Base-by-base conservation (phyloP, 2,888 invertebrate genomes). In the Tanypteryx hageni region DNA sequence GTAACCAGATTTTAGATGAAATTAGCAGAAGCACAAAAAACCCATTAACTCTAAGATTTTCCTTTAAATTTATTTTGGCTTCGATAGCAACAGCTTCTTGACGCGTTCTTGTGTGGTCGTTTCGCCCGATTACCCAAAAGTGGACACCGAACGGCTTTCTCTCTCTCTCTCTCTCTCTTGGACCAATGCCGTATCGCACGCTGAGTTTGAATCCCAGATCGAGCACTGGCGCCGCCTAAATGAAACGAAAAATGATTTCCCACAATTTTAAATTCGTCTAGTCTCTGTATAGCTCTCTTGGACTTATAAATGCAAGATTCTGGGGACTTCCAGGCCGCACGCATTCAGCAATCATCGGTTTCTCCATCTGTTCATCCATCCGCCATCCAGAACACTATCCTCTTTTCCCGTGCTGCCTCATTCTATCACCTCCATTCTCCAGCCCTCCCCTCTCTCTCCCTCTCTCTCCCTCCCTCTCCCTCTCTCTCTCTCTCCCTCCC, bases 141-240 rank as follows among this genome's bases (percentile, higher is more conserved):
- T 13, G 27, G 76, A 76, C 76, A 44, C 44, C 44, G 5, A 44
- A 44, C 44, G 1, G 44, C 44, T 44, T 44, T 44, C 5, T 44
- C 5, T 44, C 44, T 5, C 44, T 5, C 44, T 1, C 44, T 44
- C 44, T 3, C 44, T 3, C 44, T 44, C 5, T 44, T 44, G 44
- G 44, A 44, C 44, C 44, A 44, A 3, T 18, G n/a, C 68, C n/a
- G 18, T 22, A n/a, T 68, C 10, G 68, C 22, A 68, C 68, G 68
- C 68, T 22, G 68, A 76, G 76, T 27, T 27, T 27, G 76, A 76
- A 27, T 22, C 31, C 89, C 89, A 11, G 44, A 89, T 89, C 89
- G 64, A 64, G 44, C 64, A 64, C 61, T 64, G 89, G 89, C 89
- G 89, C 89, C 89, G 44, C 64, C 56, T 44, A 68, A 89, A 89